phyloP scores from a whole-genome alignment of 35 echinoderm and acorn worm species.

The Stichopus chloronotus region DNA sequence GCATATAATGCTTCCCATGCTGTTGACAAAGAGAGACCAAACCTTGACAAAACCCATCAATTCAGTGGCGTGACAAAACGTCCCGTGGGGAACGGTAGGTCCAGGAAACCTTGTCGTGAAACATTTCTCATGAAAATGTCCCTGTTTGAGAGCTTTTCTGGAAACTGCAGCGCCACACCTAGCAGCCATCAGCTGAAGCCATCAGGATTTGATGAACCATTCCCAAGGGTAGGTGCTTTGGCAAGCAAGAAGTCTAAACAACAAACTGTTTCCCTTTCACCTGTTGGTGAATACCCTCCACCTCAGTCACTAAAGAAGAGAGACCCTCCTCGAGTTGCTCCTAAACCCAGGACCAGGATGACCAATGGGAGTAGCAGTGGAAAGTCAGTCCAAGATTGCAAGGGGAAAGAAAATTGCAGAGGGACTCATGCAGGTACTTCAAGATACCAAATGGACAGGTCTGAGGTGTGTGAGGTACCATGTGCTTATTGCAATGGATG shows the following conservation, averaged over 20 bases:
- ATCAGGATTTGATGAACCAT: slow-evolving; percentile 6
- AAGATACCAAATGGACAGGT: neutral
- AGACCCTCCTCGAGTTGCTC: neutral
- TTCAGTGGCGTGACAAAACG: neutral
- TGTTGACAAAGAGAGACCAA: neutral
- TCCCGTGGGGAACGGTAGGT: neutral
- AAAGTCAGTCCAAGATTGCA: neutral
- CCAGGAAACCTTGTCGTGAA: slow-evolving; percentile 33
- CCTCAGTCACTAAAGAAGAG: neutral
- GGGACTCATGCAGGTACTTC: neutral
- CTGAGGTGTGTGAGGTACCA: neutral
- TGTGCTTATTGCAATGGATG: neutral
- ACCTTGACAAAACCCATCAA: neutral
- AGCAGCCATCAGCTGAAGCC: neutral
- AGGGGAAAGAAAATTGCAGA: neutral
- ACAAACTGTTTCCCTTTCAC: neutral
- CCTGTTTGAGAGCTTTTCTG: slow-evolving; percentile 31
- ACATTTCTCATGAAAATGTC: neutral
- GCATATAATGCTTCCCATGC: neutral
- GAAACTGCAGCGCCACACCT: neutral
- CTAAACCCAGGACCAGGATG: slow-evolving; percentile 2
- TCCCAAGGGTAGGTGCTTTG: neutral
- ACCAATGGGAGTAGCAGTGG: neutral
- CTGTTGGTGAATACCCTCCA: neutral
- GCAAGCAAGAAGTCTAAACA: neutral